phyloP scores from a whole-genome alignment of 2,888 invertebrate genomes.

The Hydraecia micacea region DNA sequence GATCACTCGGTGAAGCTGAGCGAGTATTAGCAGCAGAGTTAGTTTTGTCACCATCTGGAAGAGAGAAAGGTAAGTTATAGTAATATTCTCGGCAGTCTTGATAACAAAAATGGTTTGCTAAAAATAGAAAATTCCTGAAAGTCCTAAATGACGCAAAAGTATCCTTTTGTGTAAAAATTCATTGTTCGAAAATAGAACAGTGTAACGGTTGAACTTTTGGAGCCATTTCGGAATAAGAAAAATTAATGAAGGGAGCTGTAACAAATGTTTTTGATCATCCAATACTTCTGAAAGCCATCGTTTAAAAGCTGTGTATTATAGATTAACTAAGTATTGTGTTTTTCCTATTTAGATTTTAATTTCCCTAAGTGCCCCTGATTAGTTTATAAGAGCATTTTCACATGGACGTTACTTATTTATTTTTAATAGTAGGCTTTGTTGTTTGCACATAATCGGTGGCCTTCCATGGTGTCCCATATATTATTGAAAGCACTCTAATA shows the following conservation, averaged over 20 bases:
- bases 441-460: neutral
- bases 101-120: neutral
- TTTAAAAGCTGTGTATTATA: neutral
- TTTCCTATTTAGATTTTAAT: neutral
- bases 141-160: slow-evolving; percentile 4
- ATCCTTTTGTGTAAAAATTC: slow-evolving; percentile 29
- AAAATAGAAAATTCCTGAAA: neutral
- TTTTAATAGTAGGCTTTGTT: neutral
- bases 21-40: slow-evolving; percentile 66
- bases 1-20: slow-evolving; percentile 65
- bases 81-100: neutral
- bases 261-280: slow-evolving; percentile 13
- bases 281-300: neutral
- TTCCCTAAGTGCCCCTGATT: neutral
- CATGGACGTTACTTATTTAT: neutral
- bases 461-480: neutral
- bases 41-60: slow-evolving; percentile 76
- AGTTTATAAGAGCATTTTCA: slow-evolving; percentile 3
- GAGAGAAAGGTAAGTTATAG: neutral
- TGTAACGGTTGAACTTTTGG: slow-evolving; percentile 22
- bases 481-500: neutral
- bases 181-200: slow-evolving; percentile 30
- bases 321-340: neutral
- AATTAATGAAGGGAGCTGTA: slow-evolving; percentile 18
- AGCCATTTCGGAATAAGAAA: slow-evolving; percentile 16